Conservation (phyloP, 1,140 invertebrate species). For the Bombus ignitus region DNA sequence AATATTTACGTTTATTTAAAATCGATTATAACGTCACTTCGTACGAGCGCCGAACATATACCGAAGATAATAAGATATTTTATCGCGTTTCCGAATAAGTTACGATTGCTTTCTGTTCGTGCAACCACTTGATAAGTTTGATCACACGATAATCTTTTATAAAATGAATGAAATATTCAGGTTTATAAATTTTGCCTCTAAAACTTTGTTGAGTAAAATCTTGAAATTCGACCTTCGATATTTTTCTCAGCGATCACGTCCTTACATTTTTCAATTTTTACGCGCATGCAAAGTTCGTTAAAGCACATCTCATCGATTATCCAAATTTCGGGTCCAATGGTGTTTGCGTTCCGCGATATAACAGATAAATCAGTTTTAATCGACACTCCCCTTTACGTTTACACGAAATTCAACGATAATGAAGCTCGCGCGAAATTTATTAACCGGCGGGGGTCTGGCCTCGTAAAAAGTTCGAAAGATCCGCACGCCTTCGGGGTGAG, state of each 20-base stretch:
- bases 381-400: slow-evolving; percentile 17
- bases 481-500: slow-evolving; percentile 65
- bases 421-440: slow-evolving; percentile 40
- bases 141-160: background rate
- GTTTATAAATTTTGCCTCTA: background rate
- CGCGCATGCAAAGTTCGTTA: no score
- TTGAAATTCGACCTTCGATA: no score
- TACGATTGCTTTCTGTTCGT: no score
- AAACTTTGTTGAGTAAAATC: background rate
- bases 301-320: background rate
- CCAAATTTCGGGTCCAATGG: background rate
- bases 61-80: no score
- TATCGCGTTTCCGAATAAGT: no score
- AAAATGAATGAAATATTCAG: background rate
- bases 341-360: background rate
- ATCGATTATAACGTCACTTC: no score
- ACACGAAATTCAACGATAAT: slow-evolving; percentile 46
- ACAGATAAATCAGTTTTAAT: slow-evolving; percentile 46
- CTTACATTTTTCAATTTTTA: no score
- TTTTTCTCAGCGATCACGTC: background rate
- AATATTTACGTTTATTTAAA: no score
- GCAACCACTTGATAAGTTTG: no score
- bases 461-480: slow-evolving; percentile 40
- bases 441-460: slow-evolving; percentile 44
- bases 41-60: no score